A percentile compares a stretch with the other conserved stretches of the same genome.
These are phyloP conservation scores for Wasmannia auropunctata DNA, from an alignment of 1,140 invertebrate species.

Conservation along the genomic window DNA sequence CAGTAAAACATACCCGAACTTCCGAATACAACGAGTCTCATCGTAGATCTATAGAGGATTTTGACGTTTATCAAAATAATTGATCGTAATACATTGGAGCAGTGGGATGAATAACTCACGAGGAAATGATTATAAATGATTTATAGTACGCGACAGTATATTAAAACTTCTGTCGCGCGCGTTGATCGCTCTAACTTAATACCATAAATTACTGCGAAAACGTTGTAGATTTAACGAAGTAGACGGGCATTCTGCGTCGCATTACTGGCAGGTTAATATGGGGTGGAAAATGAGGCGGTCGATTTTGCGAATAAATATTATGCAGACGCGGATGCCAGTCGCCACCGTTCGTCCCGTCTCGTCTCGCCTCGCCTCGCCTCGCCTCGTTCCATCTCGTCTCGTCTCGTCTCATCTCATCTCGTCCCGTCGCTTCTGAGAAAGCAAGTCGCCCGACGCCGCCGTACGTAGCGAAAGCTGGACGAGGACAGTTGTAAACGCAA, in stretches of 20 bases:
- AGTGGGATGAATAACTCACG: background rate
- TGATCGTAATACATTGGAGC: background rate
- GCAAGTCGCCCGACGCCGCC: background rate
- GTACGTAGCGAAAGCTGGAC: constrained; percentile 13
- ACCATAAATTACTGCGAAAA: constrained; percentile 21
- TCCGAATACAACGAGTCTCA: background rate
- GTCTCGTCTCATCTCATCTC: background rate
- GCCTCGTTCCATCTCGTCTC: background rate
- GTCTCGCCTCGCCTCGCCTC: too few relatives aligned
- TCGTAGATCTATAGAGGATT: background rate
- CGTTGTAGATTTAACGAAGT: constrained; percentile 30
- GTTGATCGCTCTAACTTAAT: constrained; percentile 36
- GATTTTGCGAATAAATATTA: constrained; percentile 51
- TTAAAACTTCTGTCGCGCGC: constrained; percentile 8
- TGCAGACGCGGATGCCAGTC: background rate
- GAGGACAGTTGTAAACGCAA: constrained; percentile 58
- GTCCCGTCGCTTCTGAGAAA: constrained; percentile 9
- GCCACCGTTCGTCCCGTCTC: background rate
- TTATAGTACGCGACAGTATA: background rate
- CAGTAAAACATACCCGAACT: background rate
- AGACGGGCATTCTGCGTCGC: background rate
- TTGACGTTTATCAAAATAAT: constrained; percentile 9
- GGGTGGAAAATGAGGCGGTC: background rate
- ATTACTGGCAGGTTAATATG: background rate
- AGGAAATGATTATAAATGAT: background rate